phyloP scores from a whole-genome alignment of 1,140 invertebrate genomes.

The Drosophila azteca region DNA sequence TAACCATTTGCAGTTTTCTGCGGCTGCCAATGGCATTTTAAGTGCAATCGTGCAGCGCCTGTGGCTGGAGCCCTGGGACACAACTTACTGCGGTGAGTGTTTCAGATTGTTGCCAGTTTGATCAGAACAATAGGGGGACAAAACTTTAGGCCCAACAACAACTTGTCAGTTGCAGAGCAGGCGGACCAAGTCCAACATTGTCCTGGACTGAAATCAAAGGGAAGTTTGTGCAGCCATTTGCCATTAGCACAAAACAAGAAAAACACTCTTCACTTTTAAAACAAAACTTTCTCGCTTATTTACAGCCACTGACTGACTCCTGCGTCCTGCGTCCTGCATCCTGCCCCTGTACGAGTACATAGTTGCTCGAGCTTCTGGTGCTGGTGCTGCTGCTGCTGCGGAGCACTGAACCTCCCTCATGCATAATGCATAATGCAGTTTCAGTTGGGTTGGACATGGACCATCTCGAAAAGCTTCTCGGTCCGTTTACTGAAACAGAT shows the following conservation, averaged over 20 bases:
- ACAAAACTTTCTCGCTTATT: slow-evolving; percentile 56
- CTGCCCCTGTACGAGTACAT: slow-evolving; percentile 1
- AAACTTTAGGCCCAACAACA: slow-evolving; percentile 48
- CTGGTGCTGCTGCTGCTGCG: neutral
- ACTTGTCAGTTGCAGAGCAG: slow-evolving; percentile 53
- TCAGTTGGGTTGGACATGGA: slow-evolving; percentile 34
- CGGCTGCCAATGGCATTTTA: slow-evolving; percentile 3
- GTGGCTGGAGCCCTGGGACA: neutral
- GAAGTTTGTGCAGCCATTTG: slow-evolving; percentile 50
- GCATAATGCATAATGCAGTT: slow-evolving; percentile 52
- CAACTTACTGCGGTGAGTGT: slow-evolving; percentile 54
- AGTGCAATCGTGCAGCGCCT: slow-evolving; percentile 3
- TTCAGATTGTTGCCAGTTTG: slow-evolving; percentile 49
- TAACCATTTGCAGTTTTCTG: slow-evolving; percentile 9
- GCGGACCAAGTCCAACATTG: slow-evolving; percentile 15
- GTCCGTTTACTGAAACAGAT: slow-evolving; percentile 42
- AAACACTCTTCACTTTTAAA: slow-evolving; percentile 56
- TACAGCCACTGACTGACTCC: slow-evolving; percentile 25
- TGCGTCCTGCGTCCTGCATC: neutral
- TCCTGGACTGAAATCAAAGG: slow-evolving; percentile 17
- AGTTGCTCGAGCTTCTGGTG: neutral
- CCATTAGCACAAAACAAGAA: slow-evolving; percentile 47
- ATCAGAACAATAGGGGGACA: slow-evolving; percentile 47
- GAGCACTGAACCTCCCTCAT: slow-evolving; percentile 68
- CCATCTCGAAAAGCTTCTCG: slow-evolving; percentile 63